Evolutionary conservation across 2,113 vertebrate species (phyloP), one percentile per base, ranked within the genome.

Genomic region (Ptychochromis oligacanthus): DNA sequence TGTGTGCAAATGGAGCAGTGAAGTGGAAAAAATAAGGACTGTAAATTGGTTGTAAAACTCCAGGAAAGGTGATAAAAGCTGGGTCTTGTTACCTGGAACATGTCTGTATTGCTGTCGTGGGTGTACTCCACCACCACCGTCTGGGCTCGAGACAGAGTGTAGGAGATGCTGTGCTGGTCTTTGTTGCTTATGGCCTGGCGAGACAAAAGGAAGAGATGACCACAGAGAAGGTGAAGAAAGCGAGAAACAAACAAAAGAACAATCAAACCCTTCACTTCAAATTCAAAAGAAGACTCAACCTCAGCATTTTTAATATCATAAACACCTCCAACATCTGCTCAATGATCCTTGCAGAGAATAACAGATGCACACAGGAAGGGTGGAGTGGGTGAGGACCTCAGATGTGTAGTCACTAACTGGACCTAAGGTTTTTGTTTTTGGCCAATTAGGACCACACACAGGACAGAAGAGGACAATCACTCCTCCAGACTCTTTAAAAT

Each of bases 101-200:
- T 99, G 93, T 99, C 98, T 61, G 97, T 98, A 94, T 96, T 98
- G 96, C 96, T 97, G 95, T 99, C 98, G 88, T 99, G 97, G 17
- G 97, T 99, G 91, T 99, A 99, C 95, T 99, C 98, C 91, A 99
- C 98, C 93, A 99, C 98, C 87, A 99, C 98, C 4, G 98, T 99
- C 94, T 99, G 98, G 57, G 94, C 97, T 89, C 98, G 96, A 88
- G 98, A 99, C 90, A 99, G 95, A 28, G 98, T 99, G 62, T 98
- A 99, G 4, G 98, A 99, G 96, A 99, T 99, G 93, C 98, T 99
- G 94, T 99, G 98, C 95, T 99, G 98, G 96, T 99, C 98, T 95
- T 99, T 99, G 95, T 99, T 99, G 93, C 98, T 99, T 96, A 99
- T 99, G 95, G 98, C 98, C 98, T 94, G 79, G 14, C 10, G 62